Evolutionary conservation across 1,140 invertebrate genomes (phyloP), one percentile per base, ranked within the genome.

Genomic region (Drosophila funebris): DNA sequence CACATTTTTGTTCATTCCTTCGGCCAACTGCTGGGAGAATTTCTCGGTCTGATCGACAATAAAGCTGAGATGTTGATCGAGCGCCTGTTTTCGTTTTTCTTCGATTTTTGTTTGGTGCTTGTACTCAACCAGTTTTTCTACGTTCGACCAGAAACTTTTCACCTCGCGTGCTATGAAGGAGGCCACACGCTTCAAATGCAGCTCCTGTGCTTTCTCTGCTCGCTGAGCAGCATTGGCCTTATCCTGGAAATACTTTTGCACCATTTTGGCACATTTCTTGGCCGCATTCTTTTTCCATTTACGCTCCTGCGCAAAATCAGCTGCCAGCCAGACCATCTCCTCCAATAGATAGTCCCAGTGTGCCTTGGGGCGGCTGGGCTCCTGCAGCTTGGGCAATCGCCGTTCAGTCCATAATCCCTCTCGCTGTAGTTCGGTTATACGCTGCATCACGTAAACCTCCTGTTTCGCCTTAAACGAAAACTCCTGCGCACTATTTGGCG

Each of bases 41-140:
- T 99, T 98, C 93, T 99, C 98, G 0, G 99, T 99, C 93, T 99
- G 97, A 93, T 98, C 98, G 43, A 99, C 98, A 88, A 99, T 99
- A 90, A 99, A 99, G 92, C 97, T 99, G 16, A 99, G 93, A 92
- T 99, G 98, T 76, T 99, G 96, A 93, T 99, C 98, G 39, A 99
- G 93, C 0, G 98, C 98, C 84, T 98, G 96, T 90, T 99, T 99
- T 56, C 97, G 94, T 87, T 98, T 98, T 84, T 98, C 97, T 92
- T 99, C 98, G 18, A 99, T 93, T 76, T 96, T 95, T 18, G 96
- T 96, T 88, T 97, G 96, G 76, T 98, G 96, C 91, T 99, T 99
- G 91, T 96, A 98, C 92, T 99, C 97, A 31, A 99, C 97, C 79
- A 99, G 95, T 93, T 99, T 99, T 93, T 99, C 97, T 14, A 98